Evolutionary conservation across 2,113 vertebrate genomes (phyloP).

Genomic region (Rhombomys opimus): DNA sequence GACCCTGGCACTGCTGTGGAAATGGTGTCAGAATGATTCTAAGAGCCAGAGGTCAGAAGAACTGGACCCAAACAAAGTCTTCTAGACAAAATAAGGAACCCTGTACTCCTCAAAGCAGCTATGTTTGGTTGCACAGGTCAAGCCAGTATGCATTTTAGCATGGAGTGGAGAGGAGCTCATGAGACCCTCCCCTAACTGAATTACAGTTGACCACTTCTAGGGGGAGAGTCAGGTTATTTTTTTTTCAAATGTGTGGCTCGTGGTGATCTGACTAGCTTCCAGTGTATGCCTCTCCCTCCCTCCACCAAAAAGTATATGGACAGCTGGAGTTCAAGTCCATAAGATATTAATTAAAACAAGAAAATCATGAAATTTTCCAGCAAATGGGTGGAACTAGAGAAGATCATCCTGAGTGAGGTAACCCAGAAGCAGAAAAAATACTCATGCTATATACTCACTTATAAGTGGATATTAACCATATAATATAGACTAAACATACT

Average conservation of each 20-base stretch:
- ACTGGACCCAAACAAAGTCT: neutral
- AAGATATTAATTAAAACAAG: neutral
- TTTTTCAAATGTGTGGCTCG: neutral
- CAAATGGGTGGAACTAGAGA: too few relatives aligned
- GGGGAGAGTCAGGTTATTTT: neutral
- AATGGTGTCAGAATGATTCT: neutral
- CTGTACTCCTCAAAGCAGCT: neutral
- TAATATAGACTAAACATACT: too few relatives aligned
- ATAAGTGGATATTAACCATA: too few relatives aligned
- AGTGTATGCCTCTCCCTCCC: neutral
- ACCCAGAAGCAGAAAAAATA: too few relatives aligned
- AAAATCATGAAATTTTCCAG: too few relatives aligned
- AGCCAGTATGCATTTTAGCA: neutral
- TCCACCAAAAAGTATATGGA: neutral
- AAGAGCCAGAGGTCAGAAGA: neutral
- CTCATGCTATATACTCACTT: too few relatives aligned
- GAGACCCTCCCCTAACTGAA: neutral
- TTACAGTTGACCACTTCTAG: neutral
- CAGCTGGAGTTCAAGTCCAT: neutral
- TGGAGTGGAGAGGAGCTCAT: neutral
- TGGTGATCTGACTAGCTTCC: neutral
- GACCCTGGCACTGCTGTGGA: too few relatives aligned
- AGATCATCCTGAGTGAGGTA: too few relatives aligned
- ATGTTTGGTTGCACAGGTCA: neutral
- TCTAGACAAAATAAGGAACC: neutral